Conservation (phyloP, 2,113 vertebrate genomes). For the Lamprologus lemairii region DNA sequence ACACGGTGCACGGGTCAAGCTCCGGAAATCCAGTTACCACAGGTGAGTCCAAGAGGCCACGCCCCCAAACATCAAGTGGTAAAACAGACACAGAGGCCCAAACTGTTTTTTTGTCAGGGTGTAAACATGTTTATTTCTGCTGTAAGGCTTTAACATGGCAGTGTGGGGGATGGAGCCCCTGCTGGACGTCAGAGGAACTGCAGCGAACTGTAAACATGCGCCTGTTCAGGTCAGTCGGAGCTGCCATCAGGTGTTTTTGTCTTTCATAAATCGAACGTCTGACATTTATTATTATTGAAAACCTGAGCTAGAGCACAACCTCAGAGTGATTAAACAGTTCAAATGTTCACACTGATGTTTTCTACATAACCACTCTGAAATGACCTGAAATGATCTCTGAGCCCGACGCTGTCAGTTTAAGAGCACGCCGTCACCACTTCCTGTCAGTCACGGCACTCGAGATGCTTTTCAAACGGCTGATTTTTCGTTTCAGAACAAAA, state of each 20-base stretch:
- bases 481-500: neutral
- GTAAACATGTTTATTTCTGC: neutral
- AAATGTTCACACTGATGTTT: neutral
- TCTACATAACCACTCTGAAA: fast-evolving
- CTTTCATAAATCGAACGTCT: neutral
- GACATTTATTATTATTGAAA: neutral
- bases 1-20: neutral
- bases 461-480: neutral
- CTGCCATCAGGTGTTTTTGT: neutral
- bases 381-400: neutral
- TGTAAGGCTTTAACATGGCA: neutral
- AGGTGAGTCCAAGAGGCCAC: neutral
- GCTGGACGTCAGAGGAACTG: neutral
- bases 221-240: neutral
- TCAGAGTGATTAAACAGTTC: neutral
- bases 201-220: neutral
- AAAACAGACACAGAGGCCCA: neutral
- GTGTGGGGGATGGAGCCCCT: neutral
- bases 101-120: fast-evolving
- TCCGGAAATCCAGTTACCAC: neutral
- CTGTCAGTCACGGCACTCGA: neutral
- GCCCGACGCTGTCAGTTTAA: neutral
- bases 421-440: fast-evolving
- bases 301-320: neutral
- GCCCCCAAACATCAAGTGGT: neutral